These are phyloP conservation scores for Pitta sordida DNA, from an alignment of 2,113 vertebrate species.

Conservation along the genomic window DNA sequence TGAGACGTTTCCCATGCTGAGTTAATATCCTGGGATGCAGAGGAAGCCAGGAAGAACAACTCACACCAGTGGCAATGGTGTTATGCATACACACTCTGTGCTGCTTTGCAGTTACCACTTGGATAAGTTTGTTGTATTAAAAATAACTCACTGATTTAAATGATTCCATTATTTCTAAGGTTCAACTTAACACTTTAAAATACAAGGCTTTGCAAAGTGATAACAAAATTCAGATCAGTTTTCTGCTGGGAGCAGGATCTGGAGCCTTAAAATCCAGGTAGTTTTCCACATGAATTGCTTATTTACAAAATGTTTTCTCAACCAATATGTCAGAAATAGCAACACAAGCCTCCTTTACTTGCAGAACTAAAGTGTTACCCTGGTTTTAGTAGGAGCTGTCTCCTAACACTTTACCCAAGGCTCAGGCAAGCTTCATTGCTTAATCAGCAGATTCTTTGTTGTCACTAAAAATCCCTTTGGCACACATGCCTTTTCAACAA, in stretches of 20 bases:
- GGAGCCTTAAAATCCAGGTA: background rate
- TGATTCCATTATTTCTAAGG: background rate
- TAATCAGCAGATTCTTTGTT: background rate
- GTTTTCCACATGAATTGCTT: background rate
- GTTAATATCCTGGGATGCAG: slow-evolving; percentile 31
- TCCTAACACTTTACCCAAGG: background rate
- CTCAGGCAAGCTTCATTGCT: background rate
- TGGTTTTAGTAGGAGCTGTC: background rate
- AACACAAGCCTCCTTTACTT: background rate
- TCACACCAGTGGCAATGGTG: background rate
- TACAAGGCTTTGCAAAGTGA: background rate
- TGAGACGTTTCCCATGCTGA: background rate
- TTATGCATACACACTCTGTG: background rate
- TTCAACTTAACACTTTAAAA: background rate
- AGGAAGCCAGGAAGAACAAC: slow-evolving; percentile 20
- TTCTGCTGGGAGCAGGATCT: background rate
- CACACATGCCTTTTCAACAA: background rate
- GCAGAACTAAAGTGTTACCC: background rate
- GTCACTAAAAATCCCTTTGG: background rate
- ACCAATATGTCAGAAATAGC: background rate
- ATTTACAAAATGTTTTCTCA: background rate
- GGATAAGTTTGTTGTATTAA: slow-evolving; percentile 8
- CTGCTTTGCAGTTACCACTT: background rate
- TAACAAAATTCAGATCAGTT: background rate
- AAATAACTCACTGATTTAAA: slow-evolving; percentile 35